Conservation (phyloP, 2,888 invertebrate species). For the Fragum sueziense region DNA sequence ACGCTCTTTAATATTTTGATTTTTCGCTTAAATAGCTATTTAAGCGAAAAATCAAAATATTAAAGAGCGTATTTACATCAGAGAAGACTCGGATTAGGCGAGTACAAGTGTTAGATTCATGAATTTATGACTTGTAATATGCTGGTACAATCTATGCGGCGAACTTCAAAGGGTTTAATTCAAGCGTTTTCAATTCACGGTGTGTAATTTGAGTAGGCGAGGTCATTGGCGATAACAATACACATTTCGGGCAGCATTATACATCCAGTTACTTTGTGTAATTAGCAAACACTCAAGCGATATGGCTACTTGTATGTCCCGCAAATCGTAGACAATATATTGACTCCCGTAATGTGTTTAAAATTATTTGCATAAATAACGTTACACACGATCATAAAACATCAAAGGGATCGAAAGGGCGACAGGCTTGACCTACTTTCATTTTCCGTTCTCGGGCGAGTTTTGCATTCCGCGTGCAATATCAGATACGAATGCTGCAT, state of each 20-base stretch:
- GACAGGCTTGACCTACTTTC: conserved; percentile 36
- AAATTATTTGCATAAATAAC: conserved; percentile 27
- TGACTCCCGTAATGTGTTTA: conserved; percentile 8
- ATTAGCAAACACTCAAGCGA: neutral
- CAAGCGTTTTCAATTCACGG: conserved; percentile 27
- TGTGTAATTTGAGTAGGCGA: conserved; percentile 31
- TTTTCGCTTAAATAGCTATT: no score
- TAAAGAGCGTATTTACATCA: no score
- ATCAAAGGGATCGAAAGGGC: conserved; percentile 35
- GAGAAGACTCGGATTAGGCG: no score
- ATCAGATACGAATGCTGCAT: neutral
- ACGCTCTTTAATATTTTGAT: no score
- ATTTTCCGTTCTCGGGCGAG: neutral
- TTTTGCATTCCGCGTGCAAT: neutral
- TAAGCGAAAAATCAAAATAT: no score
- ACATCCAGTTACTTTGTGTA: neutral
- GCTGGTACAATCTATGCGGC: conserved; percentile 19
- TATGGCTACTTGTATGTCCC: neutral
- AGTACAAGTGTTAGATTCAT: conserved; percentile 8
- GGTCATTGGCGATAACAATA: conserved; percentile 29
- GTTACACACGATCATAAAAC: conserved; percentile 20
- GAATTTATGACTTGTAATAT: conserved; percentile 24
- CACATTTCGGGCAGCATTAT: neutral
- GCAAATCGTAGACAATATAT: neutral
- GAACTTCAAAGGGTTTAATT: conserved; percentile 40